Evolutionary conservation across 2,888 invertebrate species (phyloP).

Genomic region (Agonopterix alstromeriana): DNA sequence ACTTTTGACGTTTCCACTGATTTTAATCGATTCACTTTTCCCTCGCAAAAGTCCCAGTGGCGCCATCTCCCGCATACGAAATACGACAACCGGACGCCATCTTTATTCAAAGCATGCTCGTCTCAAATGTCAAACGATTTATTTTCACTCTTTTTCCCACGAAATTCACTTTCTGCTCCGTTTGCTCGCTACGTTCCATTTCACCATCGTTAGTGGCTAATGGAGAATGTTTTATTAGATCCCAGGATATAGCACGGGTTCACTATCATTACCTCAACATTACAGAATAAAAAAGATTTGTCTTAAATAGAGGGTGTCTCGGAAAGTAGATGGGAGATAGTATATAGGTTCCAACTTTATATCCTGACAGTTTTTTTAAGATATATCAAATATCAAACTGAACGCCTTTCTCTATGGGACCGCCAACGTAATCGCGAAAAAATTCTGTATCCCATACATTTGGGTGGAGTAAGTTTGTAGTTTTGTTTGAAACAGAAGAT

Average conservation of each 20-base stretch:
- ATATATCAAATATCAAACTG: too few species aligned
- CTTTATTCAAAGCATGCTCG: slow-evolving; percentile 23
- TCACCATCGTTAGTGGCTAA: slow-evolving; percentile 1
- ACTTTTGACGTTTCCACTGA: slow-evolving; percentile 9
- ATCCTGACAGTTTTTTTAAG: too few species aligned
- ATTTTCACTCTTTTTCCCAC: slow-evolving; percentile 52
- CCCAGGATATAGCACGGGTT: background rate
- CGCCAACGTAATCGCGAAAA: too few species aligned
- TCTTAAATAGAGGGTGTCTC: too few species aligned
- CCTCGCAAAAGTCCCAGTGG: slow-evolving; percentile 6
- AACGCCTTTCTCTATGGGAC: too few species aligned
- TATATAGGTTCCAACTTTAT: too few species aligned
- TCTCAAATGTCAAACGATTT: slow-evolving; percentile 39
- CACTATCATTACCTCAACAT: too few species aligned
- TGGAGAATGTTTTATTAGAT: background rate
- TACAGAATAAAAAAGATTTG: too few species aligned
- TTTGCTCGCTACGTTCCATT: slow-evolving; percentile 29
- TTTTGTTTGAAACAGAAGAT: too few species aligned
- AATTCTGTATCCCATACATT: too few species aligned
- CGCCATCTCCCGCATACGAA: slow-evolving; percentile 24
- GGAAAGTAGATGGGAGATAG: too few species aligned
- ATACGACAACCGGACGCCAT: slow-evolving; percentile 26
- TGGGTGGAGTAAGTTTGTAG: too few species aligned
- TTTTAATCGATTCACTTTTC: slow-evolving; percentile 9
- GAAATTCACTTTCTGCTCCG: slow-evolving; percentile 58